Evolutionary conservation across 2,113 vertebrate species (phyloP).

Genomic region (Pogonocichla stellata): DNA sequence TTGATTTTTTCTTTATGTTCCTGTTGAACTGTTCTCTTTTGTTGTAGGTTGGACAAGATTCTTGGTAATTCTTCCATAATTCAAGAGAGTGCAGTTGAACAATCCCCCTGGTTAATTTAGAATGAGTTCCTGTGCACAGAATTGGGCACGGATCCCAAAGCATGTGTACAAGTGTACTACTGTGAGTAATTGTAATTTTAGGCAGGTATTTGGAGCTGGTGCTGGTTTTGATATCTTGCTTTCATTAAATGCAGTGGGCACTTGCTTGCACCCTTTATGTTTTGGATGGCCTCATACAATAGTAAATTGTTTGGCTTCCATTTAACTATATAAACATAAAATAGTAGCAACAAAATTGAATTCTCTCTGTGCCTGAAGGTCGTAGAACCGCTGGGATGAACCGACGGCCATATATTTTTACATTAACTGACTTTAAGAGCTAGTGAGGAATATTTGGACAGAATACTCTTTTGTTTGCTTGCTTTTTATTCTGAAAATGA

Average conservation of each 20-base stretch:
- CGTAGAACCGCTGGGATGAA: neutral
- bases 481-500: neutral
- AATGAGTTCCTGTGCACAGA: neutral
- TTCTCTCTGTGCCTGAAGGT: neutral
- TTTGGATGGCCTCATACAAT: neutral
- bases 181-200: conserved; percentile 1
- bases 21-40: neutral
- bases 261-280: neutral
- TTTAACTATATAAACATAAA: neutral
- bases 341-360: neutral
- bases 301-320: neutral
- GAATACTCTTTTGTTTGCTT: neutral
- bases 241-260: neutral
- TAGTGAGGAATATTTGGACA: neutral
- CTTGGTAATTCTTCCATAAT: neutral
- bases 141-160: neutral
- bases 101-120: neutral
- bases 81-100: neutral
- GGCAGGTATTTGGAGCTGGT: conserved; percentile 11
- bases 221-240: neutral
- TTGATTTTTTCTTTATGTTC: neutral
- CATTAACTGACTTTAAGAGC: neutral
- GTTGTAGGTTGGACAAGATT: neutral
- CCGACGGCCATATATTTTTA: neutral
- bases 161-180: neutral